Base-by-base conservation (phyloP, 2,113 vertebrate species). In the Ranitomeya variabilis region DNA sequence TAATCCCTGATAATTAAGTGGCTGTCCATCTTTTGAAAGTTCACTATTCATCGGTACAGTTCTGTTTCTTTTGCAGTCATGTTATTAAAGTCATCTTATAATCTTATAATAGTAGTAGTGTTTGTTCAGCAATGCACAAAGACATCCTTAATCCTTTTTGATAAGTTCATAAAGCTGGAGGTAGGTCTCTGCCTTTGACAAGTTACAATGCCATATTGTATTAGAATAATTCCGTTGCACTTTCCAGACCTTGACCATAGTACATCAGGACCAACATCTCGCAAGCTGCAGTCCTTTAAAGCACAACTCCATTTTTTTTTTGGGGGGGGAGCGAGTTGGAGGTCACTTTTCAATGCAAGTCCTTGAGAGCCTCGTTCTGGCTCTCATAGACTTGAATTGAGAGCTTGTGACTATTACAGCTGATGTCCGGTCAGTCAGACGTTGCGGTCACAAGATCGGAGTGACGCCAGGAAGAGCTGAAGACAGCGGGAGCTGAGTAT, bases 71-170 rank as follows among this genome's bases (percentile, higher is more conserved):
- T 67, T 83, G n/a, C 51, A 84, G 51, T 26, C 16, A 21, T 23
- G 45, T 54, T 51, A 66, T n/a, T 84, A 67, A 84, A 69, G 10
- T 64, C 59, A 51, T 66, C 18, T 71, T 62, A 62, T 84, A 84
- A 84, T 69, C 64, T 55, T 45, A 23, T 67, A 69, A 84, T 84
- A 84, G 76, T 55, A 31, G 5, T 31, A 54, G 19, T 31, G 78
- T 62, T 79, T 87, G 60, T 80, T 79, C 15, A 31, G 21, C 80
- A 87, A 67, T 86, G 54, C 64, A 16, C 76, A 45, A 67, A 52
- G 86, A 67, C 86, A 87, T 87, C 62, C 76, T 31, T 87, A 87
- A 80, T 87, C 76, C 76, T 31, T 80, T 79, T 80, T 87, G 86
- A 87, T 87, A 45, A 80, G 76, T 80, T 87, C 86, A 80, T 79